A percentile compares a stretch with the other conserved stretches of the same genome.
Conservation (phyloP, 2,888 invertebrate species). For the Aleiodes leptofemur region DNA sequence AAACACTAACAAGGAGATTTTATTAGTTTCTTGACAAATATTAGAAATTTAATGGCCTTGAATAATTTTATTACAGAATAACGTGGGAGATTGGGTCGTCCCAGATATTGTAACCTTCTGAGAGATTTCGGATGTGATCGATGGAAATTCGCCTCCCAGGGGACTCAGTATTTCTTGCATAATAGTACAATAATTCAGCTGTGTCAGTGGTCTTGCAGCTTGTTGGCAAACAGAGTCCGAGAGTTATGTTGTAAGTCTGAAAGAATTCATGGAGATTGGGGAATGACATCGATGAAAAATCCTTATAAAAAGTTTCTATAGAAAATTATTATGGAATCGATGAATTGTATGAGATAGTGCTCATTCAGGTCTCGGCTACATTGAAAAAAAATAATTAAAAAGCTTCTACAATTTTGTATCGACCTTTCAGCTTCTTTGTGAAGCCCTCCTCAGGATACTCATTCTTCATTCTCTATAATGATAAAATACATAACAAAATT, state of each 20-base stretch:
- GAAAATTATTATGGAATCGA: too few species aligned
- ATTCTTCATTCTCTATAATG: too few species aligned
- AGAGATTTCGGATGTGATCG: conserved; percentile 60
- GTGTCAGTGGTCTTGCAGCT: conserved; percentile 76
- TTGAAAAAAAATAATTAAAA: too few species aligned
- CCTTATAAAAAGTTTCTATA: too few species aligned
- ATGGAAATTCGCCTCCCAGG: conserved; percentile 66
- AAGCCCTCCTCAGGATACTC: too few species aligned
- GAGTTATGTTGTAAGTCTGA: conserved; percentile 58
- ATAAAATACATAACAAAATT: too few species aligned
- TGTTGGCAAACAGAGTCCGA: conserved; percentile 76
- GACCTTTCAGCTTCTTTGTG: too few species aligned
- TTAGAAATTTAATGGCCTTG: background rate
- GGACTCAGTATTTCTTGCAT: conserved; percentile 73
- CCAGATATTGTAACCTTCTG: conserved; percentile 60
- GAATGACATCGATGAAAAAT: too few species aligned
- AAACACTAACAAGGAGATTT: background rate
- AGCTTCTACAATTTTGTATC: too few species aligned
- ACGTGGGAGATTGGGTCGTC: conserved; percentile 59
- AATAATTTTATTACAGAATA: conserved; percentile 55
- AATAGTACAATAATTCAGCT: conserved; percentile 76
- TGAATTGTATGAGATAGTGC: too few species aligned
- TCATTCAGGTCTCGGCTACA: too few species aligned
- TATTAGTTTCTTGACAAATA: conserved; percentile 13
- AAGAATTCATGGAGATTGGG: background rate